phyloP scores from a whole-genome alignment of 2,113 vertebrate genomes.

The Cochlearius cochlearius region DNA sequence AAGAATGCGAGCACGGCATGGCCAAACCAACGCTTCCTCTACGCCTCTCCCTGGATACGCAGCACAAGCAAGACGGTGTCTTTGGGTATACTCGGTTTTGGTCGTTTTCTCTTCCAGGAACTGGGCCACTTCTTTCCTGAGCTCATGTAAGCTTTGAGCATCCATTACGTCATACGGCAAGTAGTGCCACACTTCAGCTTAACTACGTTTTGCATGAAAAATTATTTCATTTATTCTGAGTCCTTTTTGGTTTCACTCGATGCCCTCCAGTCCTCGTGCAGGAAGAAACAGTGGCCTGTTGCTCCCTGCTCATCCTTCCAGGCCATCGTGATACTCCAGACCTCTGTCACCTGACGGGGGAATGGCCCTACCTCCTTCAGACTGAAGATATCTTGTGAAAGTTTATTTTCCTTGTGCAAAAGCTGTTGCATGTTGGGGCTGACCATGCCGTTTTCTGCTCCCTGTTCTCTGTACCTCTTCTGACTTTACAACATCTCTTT shows the following conservation, averaged over 20 bases:
- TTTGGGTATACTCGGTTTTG: neutral
- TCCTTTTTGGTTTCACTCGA: too few species aligned
- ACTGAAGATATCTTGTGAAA: fast-evolving
- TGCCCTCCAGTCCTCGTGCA: neutral
- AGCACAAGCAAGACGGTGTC: neutral
- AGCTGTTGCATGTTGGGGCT: fast-evolving
- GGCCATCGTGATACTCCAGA: neutral
- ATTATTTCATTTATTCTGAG: neutral
- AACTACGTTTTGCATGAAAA: neutral
- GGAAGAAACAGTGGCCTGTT: neutral
- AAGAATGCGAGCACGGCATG: fast-evolving
- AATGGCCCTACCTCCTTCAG: too few species aligned
- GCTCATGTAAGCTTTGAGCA: neutral
- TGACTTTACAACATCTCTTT: neutral
- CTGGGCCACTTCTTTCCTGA: neutral
- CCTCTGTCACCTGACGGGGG: neutral
- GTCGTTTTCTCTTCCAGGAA: neutral
- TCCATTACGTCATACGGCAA: fast-evolving
- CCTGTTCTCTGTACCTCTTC: neutral
- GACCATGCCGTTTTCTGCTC: neutral
- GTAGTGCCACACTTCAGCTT: neutral
- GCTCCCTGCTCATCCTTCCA: neutral
- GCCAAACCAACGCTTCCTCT: neutral
- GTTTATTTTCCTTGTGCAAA: neutral
- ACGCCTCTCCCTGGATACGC: fast-evolving